Evolutionary conservation across 2,113 vertebrate genomes (phyloP).

Genomic region (Meleagris gallopavo): DNA sequence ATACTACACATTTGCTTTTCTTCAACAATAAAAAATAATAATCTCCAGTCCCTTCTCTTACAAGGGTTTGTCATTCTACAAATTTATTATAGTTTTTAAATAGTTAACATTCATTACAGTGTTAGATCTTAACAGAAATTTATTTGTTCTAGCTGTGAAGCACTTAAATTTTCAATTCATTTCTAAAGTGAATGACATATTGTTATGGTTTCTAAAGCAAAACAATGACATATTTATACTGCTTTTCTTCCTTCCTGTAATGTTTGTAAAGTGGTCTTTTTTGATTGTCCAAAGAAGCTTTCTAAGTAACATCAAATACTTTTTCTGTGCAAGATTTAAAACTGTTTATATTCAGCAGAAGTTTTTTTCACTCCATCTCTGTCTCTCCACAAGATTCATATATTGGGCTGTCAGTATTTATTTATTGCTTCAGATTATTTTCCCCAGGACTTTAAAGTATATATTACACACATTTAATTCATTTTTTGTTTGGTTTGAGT

Average conservation of each 20-base stretch:
- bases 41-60: neutral
- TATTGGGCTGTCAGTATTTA: constrained; percentile 19
- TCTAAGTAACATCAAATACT: neutral
- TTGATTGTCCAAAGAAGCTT: neutral
- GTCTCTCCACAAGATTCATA: constrained; percentile 1
- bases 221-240: neutral
- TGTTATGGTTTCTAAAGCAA: neutral
- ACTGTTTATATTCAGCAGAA: constrained; percentile 24
- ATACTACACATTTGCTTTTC: neutral
- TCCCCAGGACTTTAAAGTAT: neutral
- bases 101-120: neutral
- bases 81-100: neutral
- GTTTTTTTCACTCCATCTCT: neutral
- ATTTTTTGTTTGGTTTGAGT: neutral
- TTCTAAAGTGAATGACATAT: neutral
- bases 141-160: neutral
- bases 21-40: neutral
- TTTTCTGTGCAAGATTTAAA: constrained; percentile 32
- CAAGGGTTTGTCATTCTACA: neutral
- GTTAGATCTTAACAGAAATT: neutral
- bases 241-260: neutral
- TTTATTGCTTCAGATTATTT: constrained; percentile 34
- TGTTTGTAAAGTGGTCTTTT: neutral
- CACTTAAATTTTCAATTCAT: neutral
- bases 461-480: neutral